Percentiles rank a stretch among this genome's conserved stretches.
Conservation (phyloP, 2,888 invertebrate genomes). For the Cantharis nigra region DNA sequence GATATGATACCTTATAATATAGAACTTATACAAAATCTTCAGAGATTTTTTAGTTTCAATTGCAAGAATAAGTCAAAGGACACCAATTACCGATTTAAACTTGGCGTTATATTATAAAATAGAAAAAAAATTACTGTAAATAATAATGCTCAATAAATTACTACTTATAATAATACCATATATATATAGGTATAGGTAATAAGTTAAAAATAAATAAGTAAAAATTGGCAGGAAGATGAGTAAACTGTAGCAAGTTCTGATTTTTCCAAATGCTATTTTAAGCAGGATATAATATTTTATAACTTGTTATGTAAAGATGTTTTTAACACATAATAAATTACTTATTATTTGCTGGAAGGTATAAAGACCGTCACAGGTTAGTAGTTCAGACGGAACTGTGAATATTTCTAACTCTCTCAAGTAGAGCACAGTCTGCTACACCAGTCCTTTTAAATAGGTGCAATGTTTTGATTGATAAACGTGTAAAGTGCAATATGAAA, state of each 20-base stretch:
- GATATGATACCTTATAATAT: too few species aligned
- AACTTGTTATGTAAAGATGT: slow-evolving; percentile 6
- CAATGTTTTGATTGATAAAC: background rate
- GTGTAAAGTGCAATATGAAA: background rate
- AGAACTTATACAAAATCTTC: too few species aligned
- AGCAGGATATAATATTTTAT: slow-evolving; percentile 6
- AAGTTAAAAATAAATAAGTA: background rate
- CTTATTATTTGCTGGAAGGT: slow-evolving; percentile 10
- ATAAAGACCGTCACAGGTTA: slow-evolving; percentile 16
- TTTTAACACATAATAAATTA: slow-evolving; percentile 14
- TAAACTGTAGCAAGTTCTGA: background rate
- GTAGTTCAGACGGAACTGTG: slow-evolving; percentile 22
- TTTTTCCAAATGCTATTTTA: background rate
- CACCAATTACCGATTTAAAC: too few species aligned
- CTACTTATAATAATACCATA: too few species aligned
- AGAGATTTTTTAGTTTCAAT: too few species aligned
- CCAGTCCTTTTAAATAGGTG: background rate
- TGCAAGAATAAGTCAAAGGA: too few species aligned
- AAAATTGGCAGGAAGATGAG: background rate
- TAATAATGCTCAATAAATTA: background rate
- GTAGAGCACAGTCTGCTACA: slow-evolving; percentile 15
- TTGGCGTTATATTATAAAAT: background rate
- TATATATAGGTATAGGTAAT: too few species aligned
- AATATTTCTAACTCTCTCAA: slow-evolving; percentile 14
- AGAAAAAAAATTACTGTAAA: background rate